These are phyloP conservation scores for Pelecanus crispus DNA, from an alignment of 2,113 vertebrate species.

Conservation along the genomic window DNA sequence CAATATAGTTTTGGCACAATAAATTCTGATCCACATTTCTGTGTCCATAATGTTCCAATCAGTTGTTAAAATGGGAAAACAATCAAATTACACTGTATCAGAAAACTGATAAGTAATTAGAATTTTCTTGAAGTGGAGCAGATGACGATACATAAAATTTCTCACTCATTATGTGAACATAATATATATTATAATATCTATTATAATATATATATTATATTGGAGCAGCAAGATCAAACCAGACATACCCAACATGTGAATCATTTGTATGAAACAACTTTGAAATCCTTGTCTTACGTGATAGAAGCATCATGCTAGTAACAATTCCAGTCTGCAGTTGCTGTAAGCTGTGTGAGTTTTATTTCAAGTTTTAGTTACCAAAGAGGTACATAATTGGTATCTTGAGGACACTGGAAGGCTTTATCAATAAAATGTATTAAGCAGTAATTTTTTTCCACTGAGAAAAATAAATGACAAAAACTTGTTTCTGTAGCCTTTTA, in stretches of 20 bases:
- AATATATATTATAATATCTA: not conserved
- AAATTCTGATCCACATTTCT: not conserved
- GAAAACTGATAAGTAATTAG: not conserved
- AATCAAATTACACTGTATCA: not conserved
- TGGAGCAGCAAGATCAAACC: not conserved
- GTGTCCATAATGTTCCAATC: not conserved
- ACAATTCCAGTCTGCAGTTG: not conserved
- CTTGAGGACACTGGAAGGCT: not conserved
- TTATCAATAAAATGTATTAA: not conserved
- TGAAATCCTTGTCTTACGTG: not conserved
- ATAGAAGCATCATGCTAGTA: not conserved
- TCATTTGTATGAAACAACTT: not conserved
- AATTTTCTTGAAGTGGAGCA: not conserved
- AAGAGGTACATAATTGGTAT: not conserved
- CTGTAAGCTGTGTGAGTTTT: not conserved
- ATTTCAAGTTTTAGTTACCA: not conserved
- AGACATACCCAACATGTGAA: not conserved
- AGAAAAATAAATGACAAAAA: not conserved
- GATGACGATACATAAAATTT: not conserved
- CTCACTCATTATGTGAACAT: not conserved
- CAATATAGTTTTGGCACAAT: not conserved
- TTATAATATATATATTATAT: not conserved
- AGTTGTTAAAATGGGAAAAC: not conserved
- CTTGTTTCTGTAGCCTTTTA: not conserved
- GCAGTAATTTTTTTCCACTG: not conserved